Evolutionary conservation across 2,797 vertebrate species (phyloP), one percentile per base, ranked within the genome.

Genomic region (Sciaenops ocellatus): DNA sequence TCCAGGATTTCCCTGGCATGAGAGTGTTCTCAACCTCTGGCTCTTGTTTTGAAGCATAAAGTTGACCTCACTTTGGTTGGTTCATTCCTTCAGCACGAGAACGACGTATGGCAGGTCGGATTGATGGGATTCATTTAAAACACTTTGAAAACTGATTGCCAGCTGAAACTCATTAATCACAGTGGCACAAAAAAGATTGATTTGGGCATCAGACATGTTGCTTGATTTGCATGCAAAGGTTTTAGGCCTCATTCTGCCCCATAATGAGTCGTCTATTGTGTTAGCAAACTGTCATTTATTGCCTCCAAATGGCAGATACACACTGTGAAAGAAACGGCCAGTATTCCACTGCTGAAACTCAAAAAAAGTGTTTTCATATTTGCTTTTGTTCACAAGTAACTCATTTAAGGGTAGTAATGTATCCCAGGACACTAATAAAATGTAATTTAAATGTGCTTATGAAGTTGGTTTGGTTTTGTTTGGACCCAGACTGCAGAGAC

Each of bases 91-190:
- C 64, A 20, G 51, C 26, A 47, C 13, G 61, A 60, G 44, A 70
- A 18, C 15, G 38, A 73, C 22, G 9, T 9, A 4, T 30, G 51
- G 63, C 9, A 72, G 46, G 28, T 34, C 69, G 34, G 59, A 71
- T 73, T 76, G 61, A 83, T 79, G 72, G 62, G 69, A 78, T 79
- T 87, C 48, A 73, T 84, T 75, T 64, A 30, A 64, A 83, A 64
- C 48, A 57, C 57, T 65, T 56, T 60, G 42, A 62, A 72, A 76
- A 42, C 13, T 66, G 61, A 80, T 55, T 80, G 59, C 59, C 52
- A n/a, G 13, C 69, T 54, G 62, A 48, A 70, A 57, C 47, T 42
- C 73, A 71, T 76, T 78, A 48, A 78, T 80, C 78, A 82, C 10
- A 2, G 16, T 71, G 48, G 76, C 73, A 61, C 42, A 28, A 60